Evolutionary conservation across 2,797 vertebrate species (phyloP).

Genomic region (Chelmon rostratus): DNA sequence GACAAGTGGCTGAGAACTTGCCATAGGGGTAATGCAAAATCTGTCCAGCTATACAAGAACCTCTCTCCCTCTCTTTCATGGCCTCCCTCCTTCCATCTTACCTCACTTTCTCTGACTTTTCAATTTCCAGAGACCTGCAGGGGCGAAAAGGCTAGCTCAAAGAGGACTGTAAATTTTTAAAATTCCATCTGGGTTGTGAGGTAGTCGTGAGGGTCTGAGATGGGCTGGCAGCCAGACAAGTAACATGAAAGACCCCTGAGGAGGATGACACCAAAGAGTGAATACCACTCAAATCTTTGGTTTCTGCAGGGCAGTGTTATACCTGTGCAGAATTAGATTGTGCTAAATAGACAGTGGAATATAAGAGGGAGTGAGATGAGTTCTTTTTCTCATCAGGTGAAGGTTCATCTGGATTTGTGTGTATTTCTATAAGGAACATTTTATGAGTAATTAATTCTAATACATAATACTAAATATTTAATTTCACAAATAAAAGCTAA

Average conservation of each 20-base stretch:
- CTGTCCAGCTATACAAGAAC: conserved; percentile 55
- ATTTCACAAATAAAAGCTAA: not conserved
- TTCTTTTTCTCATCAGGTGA: not conserved
- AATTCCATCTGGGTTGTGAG: conserved; percentile 80
- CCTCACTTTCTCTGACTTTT: conserved; percentile 75
- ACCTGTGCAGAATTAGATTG: conserved; percentile 10
- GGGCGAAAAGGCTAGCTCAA: conserved; percentile 72
- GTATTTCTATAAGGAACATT: not conserved
- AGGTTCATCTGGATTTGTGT: not conserved
- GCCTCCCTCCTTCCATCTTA: conserved; percentile 57
- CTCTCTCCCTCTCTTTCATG: conserved; percentile 51
- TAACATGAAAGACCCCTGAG: conserved; percentile 66
- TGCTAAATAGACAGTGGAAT: conserved; percentile 12
- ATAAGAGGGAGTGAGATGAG: conserved; percentile 16
- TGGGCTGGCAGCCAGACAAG: conserved; percentile 63
- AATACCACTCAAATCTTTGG: conserved; percentile 47
- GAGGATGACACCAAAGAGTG: conserved; percentile 54
- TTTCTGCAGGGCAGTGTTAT: conserved; percentile 40
- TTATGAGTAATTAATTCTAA: too few relatives aligned
- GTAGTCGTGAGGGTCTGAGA: conserved; percentile 71
- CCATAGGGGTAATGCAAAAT: conserved; percentile 61
- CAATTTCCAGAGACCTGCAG: conserved; percentile 79
- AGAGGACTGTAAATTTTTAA: conserved; percentile 80
- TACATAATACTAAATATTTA: not conserved
- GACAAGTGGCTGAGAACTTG: conserved; percentile 39